Evolutionary conservation across 1,140 invertebrate genomes (phyloP), one percentile per base, ranked within the genome.

Genomic region (Penaeus indicus): DNA sequence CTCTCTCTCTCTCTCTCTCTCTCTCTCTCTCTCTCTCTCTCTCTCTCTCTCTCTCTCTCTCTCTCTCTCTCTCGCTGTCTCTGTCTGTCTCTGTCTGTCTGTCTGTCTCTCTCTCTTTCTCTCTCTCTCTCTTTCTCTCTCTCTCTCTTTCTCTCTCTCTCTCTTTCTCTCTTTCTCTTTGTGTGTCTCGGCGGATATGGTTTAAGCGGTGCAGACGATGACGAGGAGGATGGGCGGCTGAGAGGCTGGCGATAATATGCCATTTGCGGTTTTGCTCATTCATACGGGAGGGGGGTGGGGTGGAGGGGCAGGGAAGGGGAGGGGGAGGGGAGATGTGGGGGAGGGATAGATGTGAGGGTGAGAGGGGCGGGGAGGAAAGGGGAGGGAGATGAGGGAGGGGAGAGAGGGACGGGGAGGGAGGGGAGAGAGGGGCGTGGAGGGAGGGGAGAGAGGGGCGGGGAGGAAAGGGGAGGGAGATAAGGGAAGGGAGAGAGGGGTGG

Each of bases 81-180:
- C n/a, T n/a, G n/a, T n/a, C n/a, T n/a, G n/a, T n/a, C n/a, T n/a
- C n/a, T n/a, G n/a, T n/a, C n/a, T n/a, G n/a, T 78, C 19, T 78
- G 3, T 78, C 32, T 19, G 2, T 25, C 32, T 78, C 32, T 78
- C 75, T 78, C 75, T 38, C 75, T 38, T 10, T 38, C 32, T 78
- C 75, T 78, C 75, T 78, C 75, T 78, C 75, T 78, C 75, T 78
- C 75, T 78, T 10, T 78, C 75, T 78, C 75, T 78, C 75, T 78
- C 75, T 25, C 22, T 22, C 22, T 78, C 32, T 78, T 8, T 47
- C 38, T 78, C 75, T 79, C 77, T 79, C 77, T 79, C 77, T 79
- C 77, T 79, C 77, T 79, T 32, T 21, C 47, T 82, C 47, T 82
- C 80, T 82, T 61, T 82, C 80, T 82, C 47, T 82, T 54, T 61